Evolutionary conservation across 2,888 invertebrate genomes (phyloP).

Genomic region (Xestia sexstrigata): DNA sequence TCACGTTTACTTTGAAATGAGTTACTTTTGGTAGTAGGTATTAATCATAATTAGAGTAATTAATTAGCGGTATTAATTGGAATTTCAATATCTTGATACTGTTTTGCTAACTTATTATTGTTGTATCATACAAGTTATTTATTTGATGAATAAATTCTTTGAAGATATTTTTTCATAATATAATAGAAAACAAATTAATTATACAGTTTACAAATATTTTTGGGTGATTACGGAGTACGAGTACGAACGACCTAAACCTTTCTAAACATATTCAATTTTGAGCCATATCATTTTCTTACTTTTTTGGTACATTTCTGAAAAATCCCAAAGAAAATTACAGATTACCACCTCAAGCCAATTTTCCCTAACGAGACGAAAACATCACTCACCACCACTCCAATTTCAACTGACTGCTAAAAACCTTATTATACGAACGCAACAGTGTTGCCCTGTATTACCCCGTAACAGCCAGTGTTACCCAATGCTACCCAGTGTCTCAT

Average conservation of each 20-base stretch:
- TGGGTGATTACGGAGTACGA: neutral
- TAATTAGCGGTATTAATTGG: slow-evolving; percentile 8
- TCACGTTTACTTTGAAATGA: neutral
- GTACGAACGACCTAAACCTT: neutral
- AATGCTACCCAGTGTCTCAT: slow-evolving; percentile 55
- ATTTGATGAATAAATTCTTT: neutral
- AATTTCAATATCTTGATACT: neutral
- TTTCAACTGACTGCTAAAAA: slow-evolving; percentile 60
- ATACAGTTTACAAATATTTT: neutral
- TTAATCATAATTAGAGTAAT: neutral
- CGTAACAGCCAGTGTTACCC: slow-evolving; percentile 32
- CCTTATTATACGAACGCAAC: slow-evolving; percentile 52
- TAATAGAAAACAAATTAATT: too few relatives aligned
- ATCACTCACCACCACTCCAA: slow-evolving; percentile 45
- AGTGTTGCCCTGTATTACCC: slow-evolving; percentile 28
- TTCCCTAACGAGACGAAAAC: slow-evolving; percentile 7
- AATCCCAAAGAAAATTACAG: neutral
- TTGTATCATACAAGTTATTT: neutral
- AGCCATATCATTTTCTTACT: neutral
- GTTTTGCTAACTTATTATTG: neutral
- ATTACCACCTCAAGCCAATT: slow-evolving; percentile 24
- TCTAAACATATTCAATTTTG: neutral
- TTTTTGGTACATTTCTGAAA: neutral
- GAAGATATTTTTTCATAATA: too few relatives aligned
- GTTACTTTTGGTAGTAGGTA: neutral